These are phyloP conservation scores for Xestia rhomboidea DNA, from an alignment of 2,888 invertebrate genomes.

Conservation along the genomic window DNA sequence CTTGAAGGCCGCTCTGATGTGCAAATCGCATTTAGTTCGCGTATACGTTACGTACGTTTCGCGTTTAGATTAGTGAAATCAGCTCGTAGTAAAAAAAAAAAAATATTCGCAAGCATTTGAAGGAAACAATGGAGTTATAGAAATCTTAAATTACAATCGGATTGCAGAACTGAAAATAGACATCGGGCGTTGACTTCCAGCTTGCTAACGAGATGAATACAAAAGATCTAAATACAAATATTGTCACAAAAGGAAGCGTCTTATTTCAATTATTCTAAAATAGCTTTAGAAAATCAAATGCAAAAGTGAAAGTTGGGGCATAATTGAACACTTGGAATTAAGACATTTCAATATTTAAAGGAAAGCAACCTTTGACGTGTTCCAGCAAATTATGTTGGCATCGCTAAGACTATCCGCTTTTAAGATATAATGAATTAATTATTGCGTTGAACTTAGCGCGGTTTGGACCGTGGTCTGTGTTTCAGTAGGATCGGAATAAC, in stretches of 20 bases:
- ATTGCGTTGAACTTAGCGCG: constrained; percentile 38
- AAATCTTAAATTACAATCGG: background rate
- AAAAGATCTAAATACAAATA: background rate
- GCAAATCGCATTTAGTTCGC: too few species aligned
- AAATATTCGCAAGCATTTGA: background rate
- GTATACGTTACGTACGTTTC: too few species aligned
- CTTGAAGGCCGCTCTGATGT: background rate
- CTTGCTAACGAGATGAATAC: background rate
- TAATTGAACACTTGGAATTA: constrained; percentile 16
- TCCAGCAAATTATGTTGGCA: constrained; percentile 23
- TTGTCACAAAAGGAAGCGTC: background rate
- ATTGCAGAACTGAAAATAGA: background rate
- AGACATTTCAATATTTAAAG: constrained; percentile 44
- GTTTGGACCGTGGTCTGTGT: constrained; percentile 40
- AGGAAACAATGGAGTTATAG: background rate
- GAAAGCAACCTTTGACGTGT: constrained; percentile 38
- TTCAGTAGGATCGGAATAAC: constrained; percentile 19
- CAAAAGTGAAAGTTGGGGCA: background rate
- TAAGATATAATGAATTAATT: constrained; percentile 59
- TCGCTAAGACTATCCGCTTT: constrained; percentile 37
- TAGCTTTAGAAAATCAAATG: background rate
- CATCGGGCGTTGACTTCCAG: background rate
- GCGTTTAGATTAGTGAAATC: too few species aligned
- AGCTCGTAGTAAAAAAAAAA: background rate
- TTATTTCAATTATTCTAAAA: background rate